Conservation (phyloP, 2,888 invertebrate genomes). For the Serripes groenlandicus region DNA sequence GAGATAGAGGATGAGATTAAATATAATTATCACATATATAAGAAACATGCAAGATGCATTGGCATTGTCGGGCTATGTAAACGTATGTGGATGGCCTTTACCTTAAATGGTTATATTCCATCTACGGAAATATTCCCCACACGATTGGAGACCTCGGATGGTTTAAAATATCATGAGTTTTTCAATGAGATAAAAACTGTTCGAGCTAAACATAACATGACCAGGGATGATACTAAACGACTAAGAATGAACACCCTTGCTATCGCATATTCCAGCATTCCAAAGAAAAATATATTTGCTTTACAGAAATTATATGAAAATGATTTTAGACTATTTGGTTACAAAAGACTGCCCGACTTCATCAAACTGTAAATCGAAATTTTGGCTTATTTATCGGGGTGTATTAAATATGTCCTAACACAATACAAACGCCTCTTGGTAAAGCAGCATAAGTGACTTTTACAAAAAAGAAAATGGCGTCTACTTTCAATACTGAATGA, state of each 20-base stretch:
- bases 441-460: too few relatives aligned
- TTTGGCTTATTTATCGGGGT: too few relatives aligned
- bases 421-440: too few relatives aligned
- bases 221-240: conserved; percentile 37
- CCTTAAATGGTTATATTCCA: conserved; percentile 71
- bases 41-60: conserved; percentile 27
- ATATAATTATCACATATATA: conserved; percentile 47
- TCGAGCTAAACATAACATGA: conserved; percentile 27
- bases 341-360: conserved; percentile 31
- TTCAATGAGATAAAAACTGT: conserved; percentile 25
- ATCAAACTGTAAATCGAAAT: too few relatives aligned
- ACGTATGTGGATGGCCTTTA: conserved; percentile 70
- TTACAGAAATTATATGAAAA: conserved; percentile 52
- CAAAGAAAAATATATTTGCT: conserved; percentile 34
- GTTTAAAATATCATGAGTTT: not conserved
- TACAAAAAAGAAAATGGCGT: too few relatives aligned
- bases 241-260: conserved; percentile 42
- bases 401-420: too few relatives aligned
- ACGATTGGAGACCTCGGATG: conserved; percentile 1
- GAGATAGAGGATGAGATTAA: conserved; percentile 61
- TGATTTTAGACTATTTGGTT: conserved; percentile 66
- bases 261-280: conserved; percentile 52
- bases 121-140: conserved; percentile 31
- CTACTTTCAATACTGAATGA: too few relatives aligned
- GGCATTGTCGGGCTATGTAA: conserved; percentile 33